Percentiles rank a stretch among this genome's conserved stretches.
Evolutionary conservation across 2,888 invertebrate genomes (phyloP).

Genomic region (Synergus gifuensis): DNA sequence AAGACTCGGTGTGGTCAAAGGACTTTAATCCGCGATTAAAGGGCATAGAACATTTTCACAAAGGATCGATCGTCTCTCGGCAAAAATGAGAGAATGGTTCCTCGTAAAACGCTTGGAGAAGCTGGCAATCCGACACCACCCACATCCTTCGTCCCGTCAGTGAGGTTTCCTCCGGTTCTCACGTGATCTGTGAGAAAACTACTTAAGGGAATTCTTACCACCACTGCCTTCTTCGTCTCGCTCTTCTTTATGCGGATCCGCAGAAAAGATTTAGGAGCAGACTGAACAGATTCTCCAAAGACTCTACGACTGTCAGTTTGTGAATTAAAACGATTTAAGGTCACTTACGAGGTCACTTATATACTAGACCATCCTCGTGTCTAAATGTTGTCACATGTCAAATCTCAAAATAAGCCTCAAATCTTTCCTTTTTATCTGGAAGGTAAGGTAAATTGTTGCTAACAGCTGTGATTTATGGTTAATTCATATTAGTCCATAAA

Average conservation of each 20-base stretch:
- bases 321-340: constrained; percentile 12
- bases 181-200: constrained; percentile 43
- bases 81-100: not conserved
- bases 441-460: not conserved
- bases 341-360: not conserved
- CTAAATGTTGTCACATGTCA: not conserved
- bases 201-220: constrained; percentile 39
- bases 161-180: constrained; percentile 40
- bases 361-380: not conserved
- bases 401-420: not conserved
- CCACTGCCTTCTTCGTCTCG: constrained; percentile 29
- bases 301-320: not conserved
- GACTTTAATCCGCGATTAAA: not conserved
- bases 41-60: not conserved
- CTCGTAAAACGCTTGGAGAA: constrained; percentile 11
- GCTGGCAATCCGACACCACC: constrained; percentile 39
- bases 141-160: constrained; percentile 32
- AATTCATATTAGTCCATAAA: constrained; percentile 1
- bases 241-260: constrained; percentile 30
- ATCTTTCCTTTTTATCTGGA: not conserved
- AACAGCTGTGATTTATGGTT: not conserved
- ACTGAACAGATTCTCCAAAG: not conserved
- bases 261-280: constrained; percentile 29
- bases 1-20: not conserved
- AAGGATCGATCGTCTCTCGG: not conserved